phyloP scores from a whole-genome alignment of 2,888 invertebrate species.

The Mythimna ferrago region DNA sequence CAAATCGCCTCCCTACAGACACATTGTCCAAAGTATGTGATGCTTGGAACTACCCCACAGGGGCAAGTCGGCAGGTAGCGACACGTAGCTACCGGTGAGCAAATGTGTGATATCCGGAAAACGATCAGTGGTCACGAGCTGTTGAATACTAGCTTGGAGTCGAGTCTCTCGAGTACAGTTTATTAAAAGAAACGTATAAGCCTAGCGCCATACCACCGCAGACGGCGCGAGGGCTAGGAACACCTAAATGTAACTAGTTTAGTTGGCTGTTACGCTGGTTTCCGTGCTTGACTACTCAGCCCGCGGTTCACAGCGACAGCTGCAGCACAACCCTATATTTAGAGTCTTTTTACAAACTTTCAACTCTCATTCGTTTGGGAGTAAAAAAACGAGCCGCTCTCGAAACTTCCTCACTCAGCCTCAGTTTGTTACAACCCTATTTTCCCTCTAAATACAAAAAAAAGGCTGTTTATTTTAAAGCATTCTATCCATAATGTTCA shows the following conservation, averaged over 20 bases:
- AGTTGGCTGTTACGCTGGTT: too few relatives aligned
- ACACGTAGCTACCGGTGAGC: background rate
- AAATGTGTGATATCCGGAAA: too few relatives aligned
- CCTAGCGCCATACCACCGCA: too few relatives aligned
- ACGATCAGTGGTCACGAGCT: too few relatives aligned
- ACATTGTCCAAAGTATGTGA: constrained; percentile 19
- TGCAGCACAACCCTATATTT: background rate
- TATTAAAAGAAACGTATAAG: too few relatives aligned
- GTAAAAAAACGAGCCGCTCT: background rate
- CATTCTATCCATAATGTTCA: constrained; percentile 27
- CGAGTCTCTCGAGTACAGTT: too few relatives aligned
- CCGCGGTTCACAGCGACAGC: constrained; percentile 6
- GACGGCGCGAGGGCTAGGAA: too few relatives aligned
- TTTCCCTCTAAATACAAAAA: constrained; percentile 20
- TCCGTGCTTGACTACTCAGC: background rate
- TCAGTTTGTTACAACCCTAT: constrained; percentile 12
- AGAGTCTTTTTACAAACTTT: constrained; percentile 11
- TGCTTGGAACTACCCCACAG: constrained; percentile 12
- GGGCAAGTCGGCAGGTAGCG: constrained; percentile 5
- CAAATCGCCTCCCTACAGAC: constrained; percentile 20
- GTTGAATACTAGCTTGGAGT: too few relatives aligned
- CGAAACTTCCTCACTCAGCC: constrained; percentile 9
- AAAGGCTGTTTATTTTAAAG: constrained; percentile 24
- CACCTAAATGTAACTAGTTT: too few relatives aligned
- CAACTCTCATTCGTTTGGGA: constrained; percentile 15